Percentiles rank a stretch among this genome's conserved stretches.
Conservation (phyloP, 1,140 invertebrate genomes). For the Panulirus ornatus region DNA sequence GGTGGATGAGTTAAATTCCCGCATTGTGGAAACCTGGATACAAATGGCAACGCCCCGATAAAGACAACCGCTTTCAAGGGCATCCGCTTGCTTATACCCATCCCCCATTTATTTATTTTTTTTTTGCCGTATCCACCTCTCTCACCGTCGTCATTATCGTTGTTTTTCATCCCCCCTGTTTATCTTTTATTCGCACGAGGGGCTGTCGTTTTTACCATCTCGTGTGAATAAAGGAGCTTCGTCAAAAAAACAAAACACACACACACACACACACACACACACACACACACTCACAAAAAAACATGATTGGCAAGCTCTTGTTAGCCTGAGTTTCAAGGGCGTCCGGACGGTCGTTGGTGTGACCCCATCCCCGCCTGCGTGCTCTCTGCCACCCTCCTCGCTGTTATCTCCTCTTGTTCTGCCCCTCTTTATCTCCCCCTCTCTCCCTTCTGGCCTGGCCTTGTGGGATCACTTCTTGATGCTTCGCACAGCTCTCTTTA, state of each 20-base stretch:
- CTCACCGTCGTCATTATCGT: background rate
- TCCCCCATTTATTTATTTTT: background rate
- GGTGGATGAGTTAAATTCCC: background rate
- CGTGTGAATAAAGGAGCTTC: background rate
- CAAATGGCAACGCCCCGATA: background rate
- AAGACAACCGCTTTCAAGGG: slow-evolving; percentile 40
- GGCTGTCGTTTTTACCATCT: background rate
- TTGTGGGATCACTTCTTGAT: background rate
- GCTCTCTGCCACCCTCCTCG: background rate
- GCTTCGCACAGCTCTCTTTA: too few species aligned
- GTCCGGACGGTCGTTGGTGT: slow-evolving; percentile 30
- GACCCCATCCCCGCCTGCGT: background rate
- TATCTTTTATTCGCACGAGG: background rate
- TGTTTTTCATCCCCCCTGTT: background rate
- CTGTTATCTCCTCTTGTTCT: background rate
- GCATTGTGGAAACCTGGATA: background rate
- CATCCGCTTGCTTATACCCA: slow-evolving; percentile 46
- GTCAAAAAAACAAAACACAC: background rate
- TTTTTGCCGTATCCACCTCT: background rate
- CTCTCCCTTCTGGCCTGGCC: background rate
- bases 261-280: too few species aligned
- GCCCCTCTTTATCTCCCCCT: background rate
- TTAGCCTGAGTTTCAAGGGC: slow-evolving; percentile 28
- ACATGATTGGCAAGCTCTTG: slow-evolving; percentile 25
- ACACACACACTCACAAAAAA: too few species aligned